Base-by-base conservation (phyloP, 1,140 invertebrate species). In the Homarus americanus region DNA sequence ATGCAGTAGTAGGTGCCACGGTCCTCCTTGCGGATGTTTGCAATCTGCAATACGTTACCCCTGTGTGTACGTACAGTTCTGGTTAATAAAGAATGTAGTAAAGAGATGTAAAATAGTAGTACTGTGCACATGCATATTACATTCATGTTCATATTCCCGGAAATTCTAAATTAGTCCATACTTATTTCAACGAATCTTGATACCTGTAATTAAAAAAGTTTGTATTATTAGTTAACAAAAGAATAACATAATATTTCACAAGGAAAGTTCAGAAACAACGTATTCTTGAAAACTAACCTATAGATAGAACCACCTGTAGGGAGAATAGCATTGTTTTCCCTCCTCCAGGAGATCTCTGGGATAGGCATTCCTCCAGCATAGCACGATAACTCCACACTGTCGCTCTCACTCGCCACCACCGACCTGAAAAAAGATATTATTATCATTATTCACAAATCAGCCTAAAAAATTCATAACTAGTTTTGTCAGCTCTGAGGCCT, bases 1-100 rank as follows among this genome's bases (percentile, higher is more conserved):
- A 98, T 97, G 93, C 98, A 99, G 94, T 98, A 98, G 94, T 98
- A 98, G 0, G 97, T 98, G 63, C 98, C 98, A 73, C 97, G 95
- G 94, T 98, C 97, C 94, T 98, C 97, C 94, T 98, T 98, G 66
- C 95, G 96, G n/a, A 98, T 96, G 90, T 94, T 94, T 12, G 93
- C 95, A 83, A 99, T 98, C 94, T 97, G 97, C 92, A 98, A 94
- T n/a, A 96, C 95, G 93, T 98, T 98, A 34, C 98, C 98, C 90
- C 97, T 97, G 94, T 94, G 92, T 41, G 40, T 92, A 92, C 80
- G 53, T 63, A 24, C 9, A 58, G 17, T 12, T 58, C n/a, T n/a
- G 17, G 17, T 58, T 58, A 20, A 20, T 58, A 58, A 20, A 4
- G 53, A 58, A 58, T 12, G 53, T 49, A 17, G 44, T 49, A 17